Percentiles rank a stretch among this genome's conserved stretches.
These are phyloP conservation scores for Panagrolaimus sp. DNA, from an alignment of 1,140 invertebrate genomes.

Conservation along the genomic window DNA sequence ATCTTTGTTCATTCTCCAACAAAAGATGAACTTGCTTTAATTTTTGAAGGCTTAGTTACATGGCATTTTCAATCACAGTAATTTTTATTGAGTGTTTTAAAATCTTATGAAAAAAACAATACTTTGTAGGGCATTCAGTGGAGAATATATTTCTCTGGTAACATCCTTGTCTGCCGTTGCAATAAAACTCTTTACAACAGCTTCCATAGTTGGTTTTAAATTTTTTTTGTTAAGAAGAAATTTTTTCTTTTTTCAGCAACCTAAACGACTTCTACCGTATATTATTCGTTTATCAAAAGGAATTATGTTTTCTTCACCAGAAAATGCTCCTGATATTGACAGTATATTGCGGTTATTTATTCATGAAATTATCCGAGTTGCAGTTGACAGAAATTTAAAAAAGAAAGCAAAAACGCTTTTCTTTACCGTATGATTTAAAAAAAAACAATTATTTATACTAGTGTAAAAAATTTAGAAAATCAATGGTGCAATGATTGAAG, in stretches of 20 bases:
- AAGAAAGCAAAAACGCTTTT: conserved; percentile 18
- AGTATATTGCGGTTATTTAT: conserved; percentile 28
- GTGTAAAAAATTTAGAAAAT: conserved; percentile 27
- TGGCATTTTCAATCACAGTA: conserved; percentile 37
- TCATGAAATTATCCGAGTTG: conserved; percentile 25
- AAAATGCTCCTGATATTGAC: conserved; percentile 34
- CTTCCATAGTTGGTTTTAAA: conserved; percentile 17
- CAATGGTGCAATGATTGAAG: conserved; percentile 18
- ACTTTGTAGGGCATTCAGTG: conserved; percentile 31
- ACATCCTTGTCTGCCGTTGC: conserved; percentile 20
- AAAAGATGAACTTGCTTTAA: conserved; percentile 7
- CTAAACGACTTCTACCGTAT: conserved; percentile 21
- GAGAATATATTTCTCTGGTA: conserved; percentile 26
- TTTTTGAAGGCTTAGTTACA: conserved; percentile 25
- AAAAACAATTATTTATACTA: not conserved
- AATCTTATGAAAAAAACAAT: not conserved
- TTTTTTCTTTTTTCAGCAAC: conserved; percentile 4
- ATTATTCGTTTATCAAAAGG: conserved; percentile 22
- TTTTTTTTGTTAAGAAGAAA: no score
- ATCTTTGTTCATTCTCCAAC: conserved; percentile 17
- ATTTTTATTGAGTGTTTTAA: not conserved
- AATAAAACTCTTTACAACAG: conserved; percentile 19
- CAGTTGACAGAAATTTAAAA: conserved; percentile 22
- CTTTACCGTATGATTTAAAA: conserved; percentile 14
- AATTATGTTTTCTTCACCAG: conserved; percentile 29